phyloP scores from a whole-genome alignment of 2,888 invertebrate genomes.

The Hermodice carunculata region DNA sequence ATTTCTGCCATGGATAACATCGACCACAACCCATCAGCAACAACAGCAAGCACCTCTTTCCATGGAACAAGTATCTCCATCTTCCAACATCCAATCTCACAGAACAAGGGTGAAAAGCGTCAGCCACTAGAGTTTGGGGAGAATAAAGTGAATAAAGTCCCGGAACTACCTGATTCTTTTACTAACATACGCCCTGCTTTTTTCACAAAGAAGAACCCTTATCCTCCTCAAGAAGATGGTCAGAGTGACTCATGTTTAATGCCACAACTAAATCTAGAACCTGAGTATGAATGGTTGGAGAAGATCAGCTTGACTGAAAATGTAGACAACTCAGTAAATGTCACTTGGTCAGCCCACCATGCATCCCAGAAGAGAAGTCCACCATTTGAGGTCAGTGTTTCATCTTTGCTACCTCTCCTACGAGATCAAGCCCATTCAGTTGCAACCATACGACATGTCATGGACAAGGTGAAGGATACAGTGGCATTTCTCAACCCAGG shows the following conservation, averaged over 20 bases:
- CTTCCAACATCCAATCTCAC: constrained; percentile 36
- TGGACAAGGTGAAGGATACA: constrained; percentile 20
- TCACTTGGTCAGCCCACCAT: constrained; percentile 29
- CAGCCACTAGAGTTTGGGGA: constrained; percentile 6
- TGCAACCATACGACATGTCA: constrained; percentile 32
- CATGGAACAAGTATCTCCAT: constrained; percentile 42
- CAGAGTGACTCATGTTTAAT: neutral
- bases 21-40: constrained; percentile 41
- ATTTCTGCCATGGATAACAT: constrained; percentile 44
- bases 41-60: constrained; percentile 33
- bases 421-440: constrained; percentile 16
- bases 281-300: constrained; percentile 25
- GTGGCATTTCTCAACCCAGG: constrained; percentile 44
- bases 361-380: constrained; percentile 10
- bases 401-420: constrained; percentile 18
- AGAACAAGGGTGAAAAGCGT: constrained; percentile 19
- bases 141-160: constrained; percentile 19
- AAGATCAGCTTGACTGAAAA: constrained; percentile 13
- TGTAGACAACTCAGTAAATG: neutral
- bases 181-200: constrained; percentile 29
- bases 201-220: constrained; percentile 23
- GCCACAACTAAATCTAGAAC: neutral
- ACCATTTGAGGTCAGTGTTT: constrained; percentile 13
- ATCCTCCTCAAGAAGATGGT: neutral
- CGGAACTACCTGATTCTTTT: constrained; percentile 33